phyloP scores from a whole-genome alignment of 2,888 invertebrate genomes.

The Fragum sueziense region DNA sequence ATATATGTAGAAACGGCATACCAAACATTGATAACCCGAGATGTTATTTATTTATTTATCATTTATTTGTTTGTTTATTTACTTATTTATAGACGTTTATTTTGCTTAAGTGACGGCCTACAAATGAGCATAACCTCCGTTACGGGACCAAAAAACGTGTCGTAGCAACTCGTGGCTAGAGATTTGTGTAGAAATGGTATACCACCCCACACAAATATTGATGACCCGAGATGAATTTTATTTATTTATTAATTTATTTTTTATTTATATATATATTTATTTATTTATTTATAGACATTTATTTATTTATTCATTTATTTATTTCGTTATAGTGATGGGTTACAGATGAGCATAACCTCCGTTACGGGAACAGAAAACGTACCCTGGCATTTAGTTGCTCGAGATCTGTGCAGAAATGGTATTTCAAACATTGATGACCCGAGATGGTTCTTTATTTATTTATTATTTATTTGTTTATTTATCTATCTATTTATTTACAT shows the following conservation, averaged over 20 bases:
- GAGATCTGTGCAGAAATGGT: slow-evolving; percentile 29
- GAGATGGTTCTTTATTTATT: slow-evolving; percentile 32
- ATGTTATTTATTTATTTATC: too few species aligned
- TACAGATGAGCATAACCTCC: slow-evolving; percentile 22
- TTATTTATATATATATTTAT: too few species aligned
- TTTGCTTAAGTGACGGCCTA: not conserved
- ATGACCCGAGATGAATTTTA: slow-evolving; percentile 29
- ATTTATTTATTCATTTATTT: too few species aligned
- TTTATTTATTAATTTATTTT: too few species aligned
- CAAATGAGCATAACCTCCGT: slow-evolving; percentile 18
- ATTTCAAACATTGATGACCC: slow-evolving; percentile 25
- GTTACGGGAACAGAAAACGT: slow-evolving; percentile 10
- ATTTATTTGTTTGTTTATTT: too few species aligned
- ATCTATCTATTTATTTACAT: too few species aligned
- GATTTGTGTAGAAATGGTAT: slow-evolving; percentile 30
- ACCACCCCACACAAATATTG: slow-evolving; percentile 30
- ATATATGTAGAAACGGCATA: too few species aligned
- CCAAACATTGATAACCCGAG: too few species aligned
- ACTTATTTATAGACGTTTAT: too few species aligned
- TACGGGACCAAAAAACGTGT: slow-evolving; percentile 16
- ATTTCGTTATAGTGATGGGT: not conserved
- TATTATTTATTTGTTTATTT: too few species aligned
- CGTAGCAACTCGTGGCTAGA: slow-evolving; percentile 17
- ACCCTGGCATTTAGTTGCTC: slow-evolving; percentile 22
- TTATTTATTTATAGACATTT: too few species aligned